These are phyloP conservation scores for Drosophila novamexicana DNA, from an alignment of 1,140 invertebrate species.

Conservation along the genomic window DNA sequence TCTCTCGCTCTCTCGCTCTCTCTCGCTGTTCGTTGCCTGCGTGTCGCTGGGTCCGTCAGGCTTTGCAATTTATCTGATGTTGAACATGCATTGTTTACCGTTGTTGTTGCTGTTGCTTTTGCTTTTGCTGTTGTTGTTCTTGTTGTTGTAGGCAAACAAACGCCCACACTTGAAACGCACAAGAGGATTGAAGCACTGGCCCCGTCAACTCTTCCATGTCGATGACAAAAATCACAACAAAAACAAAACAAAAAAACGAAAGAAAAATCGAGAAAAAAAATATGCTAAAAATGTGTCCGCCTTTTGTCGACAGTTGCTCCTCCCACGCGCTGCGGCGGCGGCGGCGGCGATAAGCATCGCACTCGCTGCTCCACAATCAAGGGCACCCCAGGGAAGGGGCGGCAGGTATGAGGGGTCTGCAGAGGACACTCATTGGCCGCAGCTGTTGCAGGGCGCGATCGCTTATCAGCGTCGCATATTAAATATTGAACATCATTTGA, in stretches of 20 bases:
- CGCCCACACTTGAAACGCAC: conserved; percentile 67
- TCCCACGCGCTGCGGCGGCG: conserved; percentile 28
- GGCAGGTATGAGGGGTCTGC: not conserved
- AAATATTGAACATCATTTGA: conserved; percentile 85
- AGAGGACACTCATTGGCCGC: conserved; percentile 64
- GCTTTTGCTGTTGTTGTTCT: conserved; percentile 34
- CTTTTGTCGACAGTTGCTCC: conserved; percentile 72
- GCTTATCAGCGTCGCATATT: conserved; percentile 77
- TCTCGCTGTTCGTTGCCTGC: conserved; percentile 43
- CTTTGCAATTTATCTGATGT: conserved; percentile 81
- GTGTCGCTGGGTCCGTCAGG: conserved; percentile 50
- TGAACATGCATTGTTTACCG: conserved; percentile 70
- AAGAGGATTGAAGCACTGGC: conserved; percentile 34
- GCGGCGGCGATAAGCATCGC: conserved; percentile 38
- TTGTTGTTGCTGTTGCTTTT: conserved; percentile 36
- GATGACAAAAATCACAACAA: conserved; percentile 65
- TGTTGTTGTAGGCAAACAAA: conserved; percentile 69
- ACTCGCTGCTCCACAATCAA: conserved; percentile 55
- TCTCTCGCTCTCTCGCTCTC: not conserved
- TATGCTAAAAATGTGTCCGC: conserved; percentile 72
- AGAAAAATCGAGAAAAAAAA: conserved; percentile 40
- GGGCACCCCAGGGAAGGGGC: conserved; percentile 37
- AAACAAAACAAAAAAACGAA: conserved; percentile 5
- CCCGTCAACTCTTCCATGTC: conserved; percentile 77
- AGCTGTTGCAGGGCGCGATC: conserved; percentile 66